Conservation (phyloP, 2,888 invertebrate genomes). For the Campoletis raptor region DNA sequence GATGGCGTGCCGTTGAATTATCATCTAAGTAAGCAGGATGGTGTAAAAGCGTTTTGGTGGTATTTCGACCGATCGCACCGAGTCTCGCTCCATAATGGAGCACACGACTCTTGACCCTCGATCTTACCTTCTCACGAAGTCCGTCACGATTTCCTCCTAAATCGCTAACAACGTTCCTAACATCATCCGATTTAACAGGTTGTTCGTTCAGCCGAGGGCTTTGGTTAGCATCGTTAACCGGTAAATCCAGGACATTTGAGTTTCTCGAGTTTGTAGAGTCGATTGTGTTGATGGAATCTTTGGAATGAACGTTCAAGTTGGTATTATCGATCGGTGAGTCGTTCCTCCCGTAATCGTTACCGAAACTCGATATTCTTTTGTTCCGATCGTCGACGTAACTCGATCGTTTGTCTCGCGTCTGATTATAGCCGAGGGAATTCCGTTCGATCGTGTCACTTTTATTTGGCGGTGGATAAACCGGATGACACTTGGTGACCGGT, state of each 20-base stretch:
- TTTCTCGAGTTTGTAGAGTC: slow-evolving; percentile 19
- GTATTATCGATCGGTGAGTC: slow-evolving; percentile 34
- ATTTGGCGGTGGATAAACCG: slow-evolving; percentile 83
- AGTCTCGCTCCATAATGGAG: slow-evolving; percentile 54
- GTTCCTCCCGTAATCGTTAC: slow-evolving; percentile 22
- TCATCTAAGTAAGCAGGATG: slow-evolving; percentile 44
- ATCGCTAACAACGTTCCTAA: slow-evolving; percentile 59
- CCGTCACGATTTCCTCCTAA: slow-evolving; percentile 61
- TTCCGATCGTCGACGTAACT: slow-evolving; percentile 10
- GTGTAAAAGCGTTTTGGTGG: slow-evolving; percentile 55
- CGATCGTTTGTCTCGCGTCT: slow-evolving; percentile 59
- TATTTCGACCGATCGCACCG: slow-evolving; percentile 45
- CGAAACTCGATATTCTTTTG: slow-evolving; percentile 8
- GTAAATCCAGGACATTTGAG: slow-evolving; percentile 28
- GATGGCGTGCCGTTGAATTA: slow-evolving; percentile 11
- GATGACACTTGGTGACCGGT: slow-evolving; percentile 82
- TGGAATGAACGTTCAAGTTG: slow-evolving; percentile 26
- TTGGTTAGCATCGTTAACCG: slow-evolving; percentile 12
- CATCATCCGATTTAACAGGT: slow-evolving; percentile 51
- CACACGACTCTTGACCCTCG: slow-evolving; percentile 81
- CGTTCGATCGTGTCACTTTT: slow-evolving; percentile 67
- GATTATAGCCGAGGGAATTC: slow-evolving; percentile 16
- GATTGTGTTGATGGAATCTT: slow-evolving; percentile 12
- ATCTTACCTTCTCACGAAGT: slow-evolving; percentile 82
- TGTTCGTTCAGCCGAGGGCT: slow-evolving; percentile 10